These are phyloP conservation scores for Lasioglossum villosulum DNA, from an alignment of 2,888 invertebrate genomes.

Conservation along the genomic window DNA sequence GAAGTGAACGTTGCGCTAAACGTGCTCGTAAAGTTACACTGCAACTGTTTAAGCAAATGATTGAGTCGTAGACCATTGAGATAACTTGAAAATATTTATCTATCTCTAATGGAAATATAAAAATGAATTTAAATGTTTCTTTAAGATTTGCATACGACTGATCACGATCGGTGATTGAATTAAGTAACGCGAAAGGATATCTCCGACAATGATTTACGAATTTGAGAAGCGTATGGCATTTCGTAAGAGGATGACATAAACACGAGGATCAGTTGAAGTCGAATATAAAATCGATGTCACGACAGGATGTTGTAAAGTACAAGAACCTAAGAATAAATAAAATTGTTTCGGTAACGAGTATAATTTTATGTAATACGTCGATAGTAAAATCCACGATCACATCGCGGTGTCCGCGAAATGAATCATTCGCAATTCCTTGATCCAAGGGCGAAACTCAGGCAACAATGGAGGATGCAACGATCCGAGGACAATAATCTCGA, in stretches of 20 bases:
- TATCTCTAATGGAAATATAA: background rate
- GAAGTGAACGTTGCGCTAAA: background rate
- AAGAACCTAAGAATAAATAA: background rate
- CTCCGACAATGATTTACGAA: background rate
- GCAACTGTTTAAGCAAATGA: background rate
- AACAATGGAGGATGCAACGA: conserved; percentile 47
- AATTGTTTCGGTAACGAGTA: background rate
- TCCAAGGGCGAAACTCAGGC: conserved; percentile 50
- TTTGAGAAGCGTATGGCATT: background rate
- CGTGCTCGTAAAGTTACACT: background rate
- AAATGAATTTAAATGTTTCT: background rate
- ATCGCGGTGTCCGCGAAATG: conserved; percentile 8
- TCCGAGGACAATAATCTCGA: conserved; percentile 54
- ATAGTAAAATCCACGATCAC: background rate
- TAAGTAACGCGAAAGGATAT: background rate
- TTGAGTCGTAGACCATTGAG: background rate
- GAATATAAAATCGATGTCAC: background rate
- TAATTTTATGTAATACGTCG: background rate
- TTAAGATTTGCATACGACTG: background rate
- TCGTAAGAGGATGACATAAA: background rate
- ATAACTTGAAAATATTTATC: background rate
- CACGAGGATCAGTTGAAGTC: background rate
- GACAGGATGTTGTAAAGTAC: conserved; percentile 1
- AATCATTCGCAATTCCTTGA: conserved; percentile 38
- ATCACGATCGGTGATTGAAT: background rate